A percentile compares a stretch with the other conserved stretches of the same genome.
These are phyloP conservation scores for Cygnus atratus DNA, from an alignment of 2,113 vertebrate species.

Conservation along the genomic window DNA sequence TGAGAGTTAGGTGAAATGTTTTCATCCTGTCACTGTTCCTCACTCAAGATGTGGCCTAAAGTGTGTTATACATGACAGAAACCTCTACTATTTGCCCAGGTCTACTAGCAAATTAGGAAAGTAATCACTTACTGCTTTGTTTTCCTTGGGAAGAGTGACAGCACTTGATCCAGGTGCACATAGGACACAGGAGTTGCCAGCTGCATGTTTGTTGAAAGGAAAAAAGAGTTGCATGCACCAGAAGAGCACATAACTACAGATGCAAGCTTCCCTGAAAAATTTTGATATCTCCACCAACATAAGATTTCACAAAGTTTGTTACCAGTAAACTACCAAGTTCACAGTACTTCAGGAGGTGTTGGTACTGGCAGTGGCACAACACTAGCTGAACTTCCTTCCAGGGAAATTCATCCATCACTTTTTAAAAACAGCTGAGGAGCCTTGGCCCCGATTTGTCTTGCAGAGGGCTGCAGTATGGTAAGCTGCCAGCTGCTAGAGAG, in stretches of 20 bases:
- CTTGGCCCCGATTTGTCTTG: background rate
- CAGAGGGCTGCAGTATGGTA: constrained; percentile 15
- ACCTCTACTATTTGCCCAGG: background rate
- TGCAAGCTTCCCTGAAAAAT: background rate
- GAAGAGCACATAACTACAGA: background rate
- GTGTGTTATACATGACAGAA: background rate
- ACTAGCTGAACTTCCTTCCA: background rate
- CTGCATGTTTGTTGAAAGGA: background rate
- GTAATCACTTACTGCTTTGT: background rate
- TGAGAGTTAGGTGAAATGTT: background rate
- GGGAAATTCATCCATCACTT: background rate
- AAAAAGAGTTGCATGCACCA: background rate
- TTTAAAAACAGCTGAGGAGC: background rate
- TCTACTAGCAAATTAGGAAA: background rate
- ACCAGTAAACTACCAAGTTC: background rate
- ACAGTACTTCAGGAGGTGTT: background rate
- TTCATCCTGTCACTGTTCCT: background rate
- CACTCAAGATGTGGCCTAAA: background rate
- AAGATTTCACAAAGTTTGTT: background rate
- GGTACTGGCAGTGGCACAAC: background rate
- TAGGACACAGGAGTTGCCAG: background rate
- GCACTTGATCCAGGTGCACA: background rate
- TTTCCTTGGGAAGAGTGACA: background rate
- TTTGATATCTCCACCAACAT: background rate
- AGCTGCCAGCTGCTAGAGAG: constrained; percentile 32